Evolutionary conservation across 2,797 vertebrate genomes (phyloP).

Genomic region (Pangasius djambal): DNA sequence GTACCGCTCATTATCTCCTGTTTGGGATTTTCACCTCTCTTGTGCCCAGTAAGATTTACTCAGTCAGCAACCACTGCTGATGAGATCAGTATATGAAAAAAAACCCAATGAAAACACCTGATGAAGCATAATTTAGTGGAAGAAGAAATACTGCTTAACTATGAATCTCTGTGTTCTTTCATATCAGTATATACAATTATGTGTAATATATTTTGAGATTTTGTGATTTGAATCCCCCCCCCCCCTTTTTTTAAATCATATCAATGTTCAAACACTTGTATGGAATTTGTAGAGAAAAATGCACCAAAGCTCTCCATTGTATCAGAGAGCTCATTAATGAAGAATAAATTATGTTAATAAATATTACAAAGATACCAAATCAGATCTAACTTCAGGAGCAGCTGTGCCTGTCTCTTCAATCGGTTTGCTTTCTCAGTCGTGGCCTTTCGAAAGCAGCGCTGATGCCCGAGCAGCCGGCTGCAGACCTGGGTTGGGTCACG

Average conservation of each 20-base stretch:
- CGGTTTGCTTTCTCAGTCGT: constrained; percentile 33
- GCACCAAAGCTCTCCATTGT: background rate
- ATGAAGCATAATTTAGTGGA: background rate
- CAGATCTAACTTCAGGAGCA: constrained; percentile 48
- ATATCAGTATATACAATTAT: background rate
- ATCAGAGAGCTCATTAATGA: constrained; percentile 14
- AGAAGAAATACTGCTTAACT: background rate
- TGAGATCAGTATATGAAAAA: constrained; percentile 55
- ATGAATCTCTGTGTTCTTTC: background rate
- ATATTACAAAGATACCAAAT: constrained; percentile 43
- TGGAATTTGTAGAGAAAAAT: background rate
- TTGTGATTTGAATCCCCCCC: background rate
- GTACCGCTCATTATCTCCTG: constrained; percentile 59
- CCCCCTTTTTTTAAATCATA: background rate
- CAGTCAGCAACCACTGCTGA: constrained; percentile 47
- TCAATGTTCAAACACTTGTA: background rate
- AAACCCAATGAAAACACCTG: constrained; percentile 48
- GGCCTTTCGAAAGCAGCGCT: constrained; percentile 32
- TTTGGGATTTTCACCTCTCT: constrained; percentile 39
- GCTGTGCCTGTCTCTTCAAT: constrained; percentile 40
- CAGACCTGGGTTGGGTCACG: constrained; percentile 52
- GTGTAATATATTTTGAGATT: background rate
- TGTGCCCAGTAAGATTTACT: constrained; percentile 49
- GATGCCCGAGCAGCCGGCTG: constrained; percentile 47
- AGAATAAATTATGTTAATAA: constrained; percentile 31